phyloP scores from a whole-genome alignment of 2,113 vertebrate species.

The Macquaria australasica region DNA sequence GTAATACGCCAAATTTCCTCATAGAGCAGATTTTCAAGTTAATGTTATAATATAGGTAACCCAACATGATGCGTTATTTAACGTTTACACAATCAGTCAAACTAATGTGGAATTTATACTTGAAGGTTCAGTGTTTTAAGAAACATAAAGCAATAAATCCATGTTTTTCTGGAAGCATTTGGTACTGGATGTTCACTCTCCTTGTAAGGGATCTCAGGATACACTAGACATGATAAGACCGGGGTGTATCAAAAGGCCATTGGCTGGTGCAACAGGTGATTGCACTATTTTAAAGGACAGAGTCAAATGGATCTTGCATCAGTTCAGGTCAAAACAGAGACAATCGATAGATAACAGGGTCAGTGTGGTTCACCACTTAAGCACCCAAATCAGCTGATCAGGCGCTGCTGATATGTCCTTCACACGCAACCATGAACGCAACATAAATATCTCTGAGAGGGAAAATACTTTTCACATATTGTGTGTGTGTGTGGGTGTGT shows the following conservation, averaged over 20 bases:
- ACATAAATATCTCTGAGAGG: constrained; percentile 5
- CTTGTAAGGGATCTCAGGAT: background rate
- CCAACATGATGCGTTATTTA: background rate
- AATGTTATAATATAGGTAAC: background rate
- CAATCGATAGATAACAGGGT: constrained; percentile 54
- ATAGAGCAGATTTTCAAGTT: background rate
- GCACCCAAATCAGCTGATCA: constrained; percentile 42
- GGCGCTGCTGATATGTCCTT: constrained; percentile 34
- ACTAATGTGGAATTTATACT: background rate
- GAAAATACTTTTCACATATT: background rate
- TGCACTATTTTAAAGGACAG: background rate
- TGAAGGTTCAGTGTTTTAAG: background rate
- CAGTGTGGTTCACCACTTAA: constrained; percentile 41
- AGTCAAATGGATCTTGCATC: background rate
- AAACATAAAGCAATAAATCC: no score
- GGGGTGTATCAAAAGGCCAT: background rate
- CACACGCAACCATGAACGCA: constrained; percentile 65
- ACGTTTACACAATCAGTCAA: background rate
- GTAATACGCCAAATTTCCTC: background rate
- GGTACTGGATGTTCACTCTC: no score
- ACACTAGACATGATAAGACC: background rate
- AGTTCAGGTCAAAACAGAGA: constrained; percentile 39
- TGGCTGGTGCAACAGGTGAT: constrained; percentile 23
- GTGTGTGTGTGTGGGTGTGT: background rate
- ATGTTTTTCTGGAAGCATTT: no score